Evolutionary conservation across 2,113 vertebrate species (phyloP).

Genomic region (Sterrhoptilus dennistouni): DNA sequence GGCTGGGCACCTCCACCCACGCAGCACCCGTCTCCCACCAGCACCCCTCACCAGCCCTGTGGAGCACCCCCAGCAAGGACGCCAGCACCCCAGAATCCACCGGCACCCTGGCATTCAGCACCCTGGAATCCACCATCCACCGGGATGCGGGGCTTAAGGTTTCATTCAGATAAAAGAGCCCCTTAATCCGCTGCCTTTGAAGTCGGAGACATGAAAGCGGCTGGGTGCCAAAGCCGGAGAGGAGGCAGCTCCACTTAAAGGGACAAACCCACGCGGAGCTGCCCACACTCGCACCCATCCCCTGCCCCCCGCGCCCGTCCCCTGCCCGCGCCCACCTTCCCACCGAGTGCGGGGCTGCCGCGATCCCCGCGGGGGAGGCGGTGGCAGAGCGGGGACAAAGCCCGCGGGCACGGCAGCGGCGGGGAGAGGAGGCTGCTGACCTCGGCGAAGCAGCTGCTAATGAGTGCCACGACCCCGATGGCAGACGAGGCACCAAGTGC

Average conservation of each 20-base stretch:
- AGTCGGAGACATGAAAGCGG: slow-evolving; percentile 71
- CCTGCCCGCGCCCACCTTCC: neutral
- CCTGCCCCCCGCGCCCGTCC: neutral
- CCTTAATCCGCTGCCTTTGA: slow-evolving; percentile 74
- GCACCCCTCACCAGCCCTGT: neutral
- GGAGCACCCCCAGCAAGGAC: rapidly evolving
- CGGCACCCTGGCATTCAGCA: neutral
- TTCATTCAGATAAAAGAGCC: slow-evolving; percentile 72
- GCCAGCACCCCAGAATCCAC: neutral
- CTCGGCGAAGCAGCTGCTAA: neutral
- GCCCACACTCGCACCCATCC: neutral
- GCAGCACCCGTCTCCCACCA: neutral
- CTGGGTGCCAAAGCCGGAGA: slow-evolving; percentile 58
- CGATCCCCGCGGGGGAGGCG: rapidly evolving
- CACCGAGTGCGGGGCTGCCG: neutral
- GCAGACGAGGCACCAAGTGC: neutral
- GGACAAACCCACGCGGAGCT: slow-evolving; percentile 34
- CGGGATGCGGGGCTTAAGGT: slow-evolving; percentile 34
- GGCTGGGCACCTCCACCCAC: neutral
- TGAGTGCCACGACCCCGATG: neutral
- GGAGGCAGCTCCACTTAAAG: slow-evolving; percentile 61
- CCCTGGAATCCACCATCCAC: neutral
- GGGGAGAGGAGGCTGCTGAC: neutral
- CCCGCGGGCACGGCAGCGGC: neutral
- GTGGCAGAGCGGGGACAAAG: neutral